Percentiles rank a stretch among this genome's conserved stretches.
phyloP scores from a whole-genome alignment of 1,140 invertebrate genomes.

The Centruroides sculpturatus region DNA sequence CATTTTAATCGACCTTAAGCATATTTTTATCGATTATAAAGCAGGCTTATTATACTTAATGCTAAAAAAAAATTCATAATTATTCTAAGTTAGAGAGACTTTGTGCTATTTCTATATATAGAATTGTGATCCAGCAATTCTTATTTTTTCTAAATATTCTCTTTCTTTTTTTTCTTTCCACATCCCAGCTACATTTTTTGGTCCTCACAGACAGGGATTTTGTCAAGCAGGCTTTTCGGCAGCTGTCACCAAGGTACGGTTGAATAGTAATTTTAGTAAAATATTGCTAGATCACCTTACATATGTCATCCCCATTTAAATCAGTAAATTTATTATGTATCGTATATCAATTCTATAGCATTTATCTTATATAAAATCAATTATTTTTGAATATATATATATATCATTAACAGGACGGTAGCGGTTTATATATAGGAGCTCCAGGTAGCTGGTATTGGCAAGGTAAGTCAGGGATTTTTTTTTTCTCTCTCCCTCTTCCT shows the following conservation, averaged over 20 bases:
- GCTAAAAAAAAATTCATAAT: too few relatives aligned
- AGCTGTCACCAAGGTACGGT: slow-evolving; percentile 62
- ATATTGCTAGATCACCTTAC: neutral
- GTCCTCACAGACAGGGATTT: slow-evolving; percentile 78
- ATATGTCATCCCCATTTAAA: slow-evolving; percentile 14
- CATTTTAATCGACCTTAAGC: too few relatives aligned
- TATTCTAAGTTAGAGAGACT: too few relatives aligned
- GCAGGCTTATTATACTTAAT: too few relatives aligned
- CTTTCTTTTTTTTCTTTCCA: too few relatives aligned
- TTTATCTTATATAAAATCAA: too few relatives aligned
- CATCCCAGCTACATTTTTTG: slow-evolving; percentile 36
- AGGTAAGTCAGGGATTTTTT: slow-evolving; percentile 54
- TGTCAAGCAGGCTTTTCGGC: slow-evolving; percentile 88
- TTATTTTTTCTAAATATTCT: neutral
- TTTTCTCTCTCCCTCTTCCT: too few relatives aligned
- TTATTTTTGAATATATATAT: neutral
- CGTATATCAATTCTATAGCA: slow-evolving; percentile 14
- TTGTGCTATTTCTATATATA: neutral
- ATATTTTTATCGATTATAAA: too few relatives aligned
- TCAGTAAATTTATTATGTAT: slow-evolving; percentile 11
- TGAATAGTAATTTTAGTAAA: neutral
- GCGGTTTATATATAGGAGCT: slow-evolving; percentile 74
- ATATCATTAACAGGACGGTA: slow-evolving; percentile 51
- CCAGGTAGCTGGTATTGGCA: slow-evolving; percentile 97
- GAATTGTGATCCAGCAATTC: neutral